phyloP scores from a whole-genome alignment of 2,888 invertebrate genomes.

The Cephus pulcher region DNA sequence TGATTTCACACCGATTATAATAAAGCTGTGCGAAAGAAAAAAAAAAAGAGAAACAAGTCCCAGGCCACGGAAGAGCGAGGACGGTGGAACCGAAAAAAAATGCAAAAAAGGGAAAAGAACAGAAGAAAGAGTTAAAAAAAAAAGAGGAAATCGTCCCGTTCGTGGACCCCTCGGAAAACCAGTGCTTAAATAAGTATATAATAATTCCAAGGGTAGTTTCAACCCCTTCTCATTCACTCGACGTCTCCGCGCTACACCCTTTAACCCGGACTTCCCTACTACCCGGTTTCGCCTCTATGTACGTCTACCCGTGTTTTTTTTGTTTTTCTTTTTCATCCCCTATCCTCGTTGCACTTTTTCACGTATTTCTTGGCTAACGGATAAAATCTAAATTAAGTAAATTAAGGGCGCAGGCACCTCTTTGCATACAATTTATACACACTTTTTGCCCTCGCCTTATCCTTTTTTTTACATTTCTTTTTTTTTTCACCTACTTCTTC shows the following conservation, averaged over 20 bases:
- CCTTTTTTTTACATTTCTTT: constrained; percentile 15
- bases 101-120: constrained; percentile 22
- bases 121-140: constrained; percentile 26
- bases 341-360: constrained; percentile 27
- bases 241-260: constrained; percentile 11
- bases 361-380: constrained; percentile 54
- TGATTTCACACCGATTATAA: constrained; percentile 67
- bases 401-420: constrained; percentile 60
- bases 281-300: too few species aligned
- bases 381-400: constrained; percentile 68
- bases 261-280: too few species aligned
- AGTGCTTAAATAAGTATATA: constrained; percentile 66
- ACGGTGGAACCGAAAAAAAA: constrained; percentile 16
- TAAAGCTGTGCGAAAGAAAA: constrained; percentile 39
- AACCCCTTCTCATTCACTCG: constrained; percentile 33
- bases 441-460: constrained; percentile 30
- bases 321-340: background rate
- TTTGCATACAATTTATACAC: constrained; percentile 63
- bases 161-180: constrained; percentile 41
- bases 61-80: constrained; percentile 11
- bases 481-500: constrained; percentile 27
- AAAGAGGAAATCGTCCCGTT: constrained; percentile 44
- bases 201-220: constrained; percentile 54
- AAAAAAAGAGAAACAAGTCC: constrained; percentile 18
- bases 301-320: background rate